phyloP scores from a whole-genome alignment of 2,797 vertebrate genomes.

The Percopsis omiscomaycus region DNA sequence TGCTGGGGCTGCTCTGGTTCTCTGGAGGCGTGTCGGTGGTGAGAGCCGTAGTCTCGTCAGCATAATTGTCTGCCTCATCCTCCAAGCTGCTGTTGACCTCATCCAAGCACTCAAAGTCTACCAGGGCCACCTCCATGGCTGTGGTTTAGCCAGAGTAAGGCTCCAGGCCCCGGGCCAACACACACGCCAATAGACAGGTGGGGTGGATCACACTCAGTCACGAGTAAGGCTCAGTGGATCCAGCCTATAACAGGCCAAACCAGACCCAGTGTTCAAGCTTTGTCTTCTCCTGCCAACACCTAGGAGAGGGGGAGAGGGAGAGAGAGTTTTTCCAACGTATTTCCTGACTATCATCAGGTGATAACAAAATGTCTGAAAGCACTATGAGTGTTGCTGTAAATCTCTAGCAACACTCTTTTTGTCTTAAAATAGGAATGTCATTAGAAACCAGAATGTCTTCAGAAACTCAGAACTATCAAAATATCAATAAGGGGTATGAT shows the following conservation, averaged over 20 bases:
- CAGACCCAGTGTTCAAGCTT: constrained; percentile 8
- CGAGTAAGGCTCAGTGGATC: constrained; percentile 15
- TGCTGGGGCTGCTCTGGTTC: constrained; percentile 41
- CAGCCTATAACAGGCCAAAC: constrained; percentile 16
- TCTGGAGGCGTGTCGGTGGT: constrained; percentile 64
- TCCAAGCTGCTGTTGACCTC: constrained; percentile 75
- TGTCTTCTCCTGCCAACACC: constrained; percentile 38
- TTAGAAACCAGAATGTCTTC: constrained; percentile 17
- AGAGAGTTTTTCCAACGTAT: not conserved
- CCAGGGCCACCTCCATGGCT: constrained; percentile 91
- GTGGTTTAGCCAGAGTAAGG: constrained; percentile 57
- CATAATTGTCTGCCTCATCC: constrained; percentile 78
- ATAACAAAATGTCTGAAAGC: constrained; percentile 30
- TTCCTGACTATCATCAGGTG: constrained; percentile 21
- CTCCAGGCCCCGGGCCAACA: constrained; percentile 45
- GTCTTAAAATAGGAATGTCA: constrained; percentile 46
- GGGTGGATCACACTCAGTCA: constrained; percentile 15
- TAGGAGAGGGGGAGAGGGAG: constrained; percentile 18
- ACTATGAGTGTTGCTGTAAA: constrained; percentile 1
- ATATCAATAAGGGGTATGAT: too few species aligned
- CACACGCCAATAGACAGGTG: constrained; percentile 20
- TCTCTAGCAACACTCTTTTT: constrained; percentile 26
- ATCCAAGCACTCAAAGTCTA: constrained; percentile 86
- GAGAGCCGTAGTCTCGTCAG: constrained; percentile 75
- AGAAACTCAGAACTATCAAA: too few species aligned